Base-by-base conservation (phyloP, 37 sponge, comb jelly and placozoan species). In the Axinella damicornis region DNA sequence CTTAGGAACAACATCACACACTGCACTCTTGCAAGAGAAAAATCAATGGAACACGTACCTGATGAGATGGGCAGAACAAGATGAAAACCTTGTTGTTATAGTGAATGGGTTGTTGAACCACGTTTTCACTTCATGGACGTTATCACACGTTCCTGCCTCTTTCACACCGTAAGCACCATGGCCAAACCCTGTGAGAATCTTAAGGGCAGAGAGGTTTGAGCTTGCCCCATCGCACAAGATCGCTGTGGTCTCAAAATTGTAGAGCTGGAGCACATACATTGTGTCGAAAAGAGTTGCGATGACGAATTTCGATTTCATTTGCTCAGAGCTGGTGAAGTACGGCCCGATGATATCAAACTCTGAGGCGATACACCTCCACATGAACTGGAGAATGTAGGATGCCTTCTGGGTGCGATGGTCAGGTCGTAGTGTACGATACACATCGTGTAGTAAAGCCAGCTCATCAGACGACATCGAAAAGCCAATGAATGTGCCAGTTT, bases 281-380 rank as follows among this genome's bases (percentile, higher is more conserved):
- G 76, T 31, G 6, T 77, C 78, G 9, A 61, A 21, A 31, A 77
- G 13, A 24, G 40, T 61, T 5, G 65, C 25, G 18, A 54, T 14
- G 15, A 61, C 61, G 63, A 77, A 77, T 65, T 77, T 61, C 18
- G 40, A 18, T 14, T 58, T 33, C 17, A 77, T 20, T 12, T 38
- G 21, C 11, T 40, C 78, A 34, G 63, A 24, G 61, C 39, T n/a
- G 11, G 63, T 33, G 36, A 53, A 85, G 71, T 85, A 67, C 5
- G 85, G 85, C 5, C 85, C 85, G 65, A 85, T 32, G 40, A 85
- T 32, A 55, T 85, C 77, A 75, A 66, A 85, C 37, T 4, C 4
- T 28, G 79, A 78, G 18, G 71, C 31, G 46, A 70, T 20, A 60
- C 57, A 62, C 1, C 79, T 5, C 87, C 87, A 86, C 53, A 86